A percentile compares a stretch with the other conserved stretches of the same genome.
phyloP scores from a whole-genome alignment of 2,888 invertebrate genomes.

The Craniophora ligustri region DNA sequence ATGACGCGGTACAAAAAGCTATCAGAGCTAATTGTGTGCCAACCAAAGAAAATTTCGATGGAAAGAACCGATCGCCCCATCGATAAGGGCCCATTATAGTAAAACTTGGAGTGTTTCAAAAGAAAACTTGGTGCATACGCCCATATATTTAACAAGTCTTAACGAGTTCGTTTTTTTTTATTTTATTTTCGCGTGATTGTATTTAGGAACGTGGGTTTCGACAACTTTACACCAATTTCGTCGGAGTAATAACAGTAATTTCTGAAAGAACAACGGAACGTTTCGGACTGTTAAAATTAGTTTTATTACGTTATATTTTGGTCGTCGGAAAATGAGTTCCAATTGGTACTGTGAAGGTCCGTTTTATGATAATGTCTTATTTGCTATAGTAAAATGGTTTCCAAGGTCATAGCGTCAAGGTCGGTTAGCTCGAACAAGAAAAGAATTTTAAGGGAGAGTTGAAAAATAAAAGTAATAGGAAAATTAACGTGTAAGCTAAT shows the following conservation, averaged over 20 bases:
- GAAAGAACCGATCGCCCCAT: conserved; percentile 72
- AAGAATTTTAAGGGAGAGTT: no score
- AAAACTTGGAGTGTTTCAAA: conserved; percentile 73
- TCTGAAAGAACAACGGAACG: conserved; percentile 51
- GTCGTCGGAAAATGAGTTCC: conserved; percentile 32
- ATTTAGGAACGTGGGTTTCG: conserved; percentile 60
- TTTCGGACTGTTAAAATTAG: conserved; percentile 50
- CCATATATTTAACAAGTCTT: conserved; percentile 68
- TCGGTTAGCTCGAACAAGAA: background rate
- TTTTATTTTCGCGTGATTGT: conserved; percentile 77
- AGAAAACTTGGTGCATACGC: conserved; percentile 76
- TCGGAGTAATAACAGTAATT: conserved; percentile 59
- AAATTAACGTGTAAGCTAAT: no score
- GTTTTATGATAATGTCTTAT: conserved; percentile 49
- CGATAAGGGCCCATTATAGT: conserved; percentile 82
- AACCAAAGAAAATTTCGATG: conserved; percentile 82
- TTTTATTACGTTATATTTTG: conserved; percentile 48
- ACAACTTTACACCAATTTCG: conserved; percentile 64
- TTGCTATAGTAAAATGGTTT: conserved; percentile 20
- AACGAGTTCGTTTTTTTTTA: conserved; percentile 72
- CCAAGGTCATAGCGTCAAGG: conserved; percentile 3
- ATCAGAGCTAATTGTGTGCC: conserved; percentile 85
- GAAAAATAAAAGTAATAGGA: no score
- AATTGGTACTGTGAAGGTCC: conserved; percentile 18
- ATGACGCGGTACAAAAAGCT: conserved; percentile 83